phyloP scores from a whole-genome alignment of 2,113 vertebrate species.

The Sapayoa aenigma region DNA sequence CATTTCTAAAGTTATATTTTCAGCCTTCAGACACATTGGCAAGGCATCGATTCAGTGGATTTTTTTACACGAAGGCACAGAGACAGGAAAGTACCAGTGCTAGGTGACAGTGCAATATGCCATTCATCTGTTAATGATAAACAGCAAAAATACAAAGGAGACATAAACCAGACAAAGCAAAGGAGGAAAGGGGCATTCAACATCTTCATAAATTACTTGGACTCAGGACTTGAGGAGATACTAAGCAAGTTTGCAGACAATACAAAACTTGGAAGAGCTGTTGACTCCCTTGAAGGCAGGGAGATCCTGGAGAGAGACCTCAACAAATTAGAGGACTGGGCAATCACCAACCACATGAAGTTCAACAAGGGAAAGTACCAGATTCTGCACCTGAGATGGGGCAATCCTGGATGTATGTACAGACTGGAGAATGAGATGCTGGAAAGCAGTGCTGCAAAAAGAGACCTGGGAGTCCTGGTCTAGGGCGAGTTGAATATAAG shows the following conservation, averaged over 20 bases:
- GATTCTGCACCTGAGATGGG: not conserved
- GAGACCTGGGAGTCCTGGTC: not conserved
- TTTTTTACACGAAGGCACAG: not conserved
- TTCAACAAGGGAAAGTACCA: not conserved
- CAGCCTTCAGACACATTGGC: not conserved
- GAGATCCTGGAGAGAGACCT: not conserved
- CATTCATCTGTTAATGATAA: not conserved
- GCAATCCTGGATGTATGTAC: not conserved
- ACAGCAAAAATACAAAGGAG: not conserved
- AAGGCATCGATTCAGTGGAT: not conserved
- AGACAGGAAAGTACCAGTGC: not conserved
- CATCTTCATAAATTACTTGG: not conserved
- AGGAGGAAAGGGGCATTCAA: not conserved
- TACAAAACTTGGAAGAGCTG: not conserved
- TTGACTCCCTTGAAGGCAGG: not conserved
- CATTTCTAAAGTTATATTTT: constrained; percentile 24
- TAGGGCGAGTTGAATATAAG: not conserved
- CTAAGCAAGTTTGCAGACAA: not conserved
- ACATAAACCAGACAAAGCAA: not conserved
- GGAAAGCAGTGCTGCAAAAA: not conserved
- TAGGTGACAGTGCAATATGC: constrained; percentile 17
- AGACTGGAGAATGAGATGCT: not conserved
- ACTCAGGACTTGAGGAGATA: not conserved
- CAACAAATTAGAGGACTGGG: not conserved
- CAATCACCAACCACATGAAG: not conserved